Conservation (phyloP, 2,888 invertebrate genomes). For the Stramonita haemastoma region DNA sequence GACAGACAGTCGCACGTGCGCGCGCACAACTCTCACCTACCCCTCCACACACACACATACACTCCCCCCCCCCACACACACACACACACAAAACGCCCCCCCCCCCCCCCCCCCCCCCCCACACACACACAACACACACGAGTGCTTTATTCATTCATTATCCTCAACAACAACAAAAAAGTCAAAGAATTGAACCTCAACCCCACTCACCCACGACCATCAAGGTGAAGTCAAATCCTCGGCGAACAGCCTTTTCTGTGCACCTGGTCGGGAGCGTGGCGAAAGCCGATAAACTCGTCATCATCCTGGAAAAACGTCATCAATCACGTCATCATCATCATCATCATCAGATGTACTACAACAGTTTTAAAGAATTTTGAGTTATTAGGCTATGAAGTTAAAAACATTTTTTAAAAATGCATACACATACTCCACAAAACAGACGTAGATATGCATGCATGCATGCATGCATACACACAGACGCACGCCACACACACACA, state of each 20-base stretch:
- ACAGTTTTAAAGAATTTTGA: not conserved
- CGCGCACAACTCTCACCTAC: no score
- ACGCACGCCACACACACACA: not conserved
- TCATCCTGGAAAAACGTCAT: slow-evolving; percentile 53
- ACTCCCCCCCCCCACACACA: no score
- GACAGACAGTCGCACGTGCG: no score
- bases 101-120: no score
- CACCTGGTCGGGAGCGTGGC: slow-evolving; percentile 73
- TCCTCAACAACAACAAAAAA: no score
- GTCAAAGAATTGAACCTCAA: no score
- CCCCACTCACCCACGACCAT: slow-evolving; percentile 75
- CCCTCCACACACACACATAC: no score
- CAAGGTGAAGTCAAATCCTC: slow-evolving; percentile 74
- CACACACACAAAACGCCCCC: no score
- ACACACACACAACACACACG: not conserved
- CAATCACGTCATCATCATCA: not conserved
- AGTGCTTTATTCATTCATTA: not conserved
- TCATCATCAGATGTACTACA: no score
- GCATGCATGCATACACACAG: not conserved
- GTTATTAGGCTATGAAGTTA: no score
- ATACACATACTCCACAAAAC: not conserved
- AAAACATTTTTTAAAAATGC: no score
- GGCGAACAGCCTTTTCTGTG: slow-evolving; percentile 74
- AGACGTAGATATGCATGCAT: not conserved
- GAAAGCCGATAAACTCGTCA: slow-evolving; percentile 74